Conservation (phyloP, 2,888 invertebrate species). For the Drosophila histrio region DNA sequence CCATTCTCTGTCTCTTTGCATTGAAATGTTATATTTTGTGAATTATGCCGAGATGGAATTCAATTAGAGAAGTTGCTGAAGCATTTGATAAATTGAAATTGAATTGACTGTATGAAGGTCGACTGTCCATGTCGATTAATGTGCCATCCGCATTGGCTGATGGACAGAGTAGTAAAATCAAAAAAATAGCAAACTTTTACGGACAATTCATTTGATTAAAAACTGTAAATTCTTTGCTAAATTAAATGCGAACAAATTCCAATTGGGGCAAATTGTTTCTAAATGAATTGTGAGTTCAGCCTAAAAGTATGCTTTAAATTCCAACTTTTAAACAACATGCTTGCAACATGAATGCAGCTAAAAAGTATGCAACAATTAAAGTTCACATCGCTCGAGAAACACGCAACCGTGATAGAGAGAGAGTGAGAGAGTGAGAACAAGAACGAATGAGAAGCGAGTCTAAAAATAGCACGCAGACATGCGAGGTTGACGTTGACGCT, state of each 20-base stretch:
- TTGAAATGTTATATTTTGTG: slow-evolving; percentile 65
- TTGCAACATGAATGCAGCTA: slow-evolving; percentile 2
- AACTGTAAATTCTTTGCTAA: slow-evolving; percentile 8
- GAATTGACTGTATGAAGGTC: slow-evolving; percentile 42
- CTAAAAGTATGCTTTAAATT: slow-evolving; percentile 49
- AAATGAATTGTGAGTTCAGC: not conserved
- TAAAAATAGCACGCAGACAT: slow-evolving; percentile 68
- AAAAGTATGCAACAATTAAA: slow-evolving; percentile 63
- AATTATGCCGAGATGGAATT: slow-evolving; percentile 58
- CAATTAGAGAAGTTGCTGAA: slow-evolving; percentile 69
- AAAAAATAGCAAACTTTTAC: slow-evolving; percentile 10
- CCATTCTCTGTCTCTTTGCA: slow-evolving; percentile 43
- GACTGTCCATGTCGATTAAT: slow-evolving; percentile 26
- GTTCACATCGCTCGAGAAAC: slow-evolving; percentile 36
- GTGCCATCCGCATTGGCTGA: slow-evolving; percentile 5
- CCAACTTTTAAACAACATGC: not conserved
- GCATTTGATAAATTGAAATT: slow-evolving; percentile 68
- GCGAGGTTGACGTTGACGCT: slow-evolving; percentile 38
- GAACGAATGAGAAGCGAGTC: slow-evolving; percentile 22
- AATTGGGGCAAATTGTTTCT: not conserved
- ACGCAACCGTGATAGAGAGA: slow-evolving; percentile 44
- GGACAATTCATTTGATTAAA: not conserved
- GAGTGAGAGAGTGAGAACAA: not conserved
- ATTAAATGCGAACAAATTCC: not conserved
- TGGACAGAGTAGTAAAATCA: slow-evolving; percentile 6